Conservation (phyloP, 1,140 invertebrate genomes). For the Cryptotermes secundus region DNA sequence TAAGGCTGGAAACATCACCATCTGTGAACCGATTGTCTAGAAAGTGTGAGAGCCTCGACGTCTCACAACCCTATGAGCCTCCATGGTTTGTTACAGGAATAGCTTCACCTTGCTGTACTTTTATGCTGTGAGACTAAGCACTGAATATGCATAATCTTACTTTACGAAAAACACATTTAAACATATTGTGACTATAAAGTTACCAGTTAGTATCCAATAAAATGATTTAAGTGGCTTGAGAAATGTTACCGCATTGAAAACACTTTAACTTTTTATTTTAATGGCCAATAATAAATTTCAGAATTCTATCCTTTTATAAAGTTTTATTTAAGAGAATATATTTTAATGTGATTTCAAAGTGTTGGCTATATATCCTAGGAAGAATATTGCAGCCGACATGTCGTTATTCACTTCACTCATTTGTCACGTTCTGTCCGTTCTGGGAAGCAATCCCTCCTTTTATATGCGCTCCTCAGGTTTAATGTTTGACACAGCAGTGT, state of each 20-base stretch:
- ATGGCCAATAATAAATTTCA: background rate
- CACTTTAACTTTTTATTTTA: background rate
- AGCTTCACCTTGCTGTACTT: too few relatives aligned
- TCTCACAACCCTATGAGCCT: too few relatives aligned
- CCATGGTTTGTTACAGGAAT: too few relatives aligned
- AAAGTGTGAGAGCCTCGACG: too few relatives aligned
- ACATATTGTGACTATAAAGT: background rate
- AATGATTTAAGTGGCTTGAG: background rate
- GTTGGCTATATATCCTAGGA: background rate
- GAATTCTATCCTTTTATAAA: background rate
- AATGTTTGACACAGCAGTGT: background rate
- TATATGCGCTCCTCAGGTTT: background rate
- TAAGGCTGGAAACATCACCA: too few relatives aligned
- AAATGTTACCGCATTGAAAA: background rate
- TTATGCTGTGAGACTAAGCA: too few relatives aligned
- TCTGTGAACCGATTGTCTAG: too few relatives aligned
- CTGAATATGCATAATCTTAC: too few relatives aligned
- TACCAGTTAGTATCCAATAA: background rate
- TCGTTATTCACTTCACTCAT: background rate
- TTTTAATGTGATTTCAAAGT: background rate
- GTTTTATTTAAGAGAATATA: constrained; percentile 1
- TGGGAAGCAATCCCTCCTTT: background rate
- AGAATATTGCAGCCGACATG: background rate
- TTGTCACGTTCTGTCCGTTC: background rate
- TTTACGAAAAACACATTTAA: too few relatives aligned